Evolutionary conservation across 2,888 invertebrate species (phyloP).

Genomic region (Chymomyza caudatula): DNA sequence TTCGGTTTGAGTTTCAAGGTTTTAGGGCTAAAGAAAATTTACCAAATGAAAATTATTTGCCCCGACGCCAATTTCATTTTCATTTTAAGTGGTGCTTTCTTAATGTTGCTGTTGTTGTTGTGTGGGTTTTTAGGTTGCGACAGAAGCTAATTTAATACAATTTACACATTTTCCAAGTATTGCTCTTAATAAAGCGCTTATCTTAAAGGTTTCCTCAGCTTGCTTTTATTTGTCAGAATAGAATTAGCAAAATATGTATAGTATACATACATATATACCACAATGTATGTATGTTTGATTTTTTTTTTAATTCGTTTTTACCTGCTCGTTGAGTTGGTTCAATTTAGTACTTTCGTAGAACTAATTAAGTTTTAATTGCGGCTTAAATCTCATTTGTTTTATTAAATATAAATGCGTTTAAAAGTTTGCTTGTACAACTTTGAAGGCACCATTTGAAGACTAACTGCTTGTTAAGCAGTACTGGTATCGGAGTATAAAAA

Average conservation of each 20-base stretch:
- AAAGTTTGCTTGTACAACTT: no score
- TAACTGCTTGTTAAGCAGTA: no score
- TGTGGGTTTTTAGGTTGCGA: background rate
- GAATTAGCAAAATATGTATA: background rate
- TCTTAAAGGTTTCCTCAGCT: background rate
- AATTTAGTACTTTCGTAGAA: background rate
- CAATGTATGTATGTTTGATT: no score
- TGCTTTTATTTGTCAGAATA: background rate
- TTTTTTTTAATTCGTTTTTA: background rate
- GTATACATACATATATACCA: background rate
- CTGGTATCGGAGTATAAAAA: no score
- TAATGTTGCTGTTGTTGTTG: background rate
- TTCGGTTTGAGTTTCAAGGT: background rate
- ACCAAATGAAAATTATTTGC: background rate
- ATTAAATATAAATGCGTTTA: background rate
- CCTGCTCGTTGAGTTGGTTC: background rate
- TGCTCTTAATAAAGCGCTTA: background rate
- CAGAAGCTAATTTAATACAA: background rate
- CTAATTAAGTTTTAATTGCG: background rate
- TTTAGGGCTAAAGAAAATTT: background rate
- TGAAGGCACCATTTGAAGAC: no score
- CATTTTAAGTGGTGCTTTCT: background rate
- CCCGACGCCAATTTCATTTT: background rate
- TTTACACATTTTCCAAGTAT: background rate
- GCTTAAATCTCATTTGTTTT: background rate